These are phyloP conservation scores for Listronotus oregonensis DNA, from an alignment of 1,140 invertebrate genomes.

Conservation along the genomic window DNA sequence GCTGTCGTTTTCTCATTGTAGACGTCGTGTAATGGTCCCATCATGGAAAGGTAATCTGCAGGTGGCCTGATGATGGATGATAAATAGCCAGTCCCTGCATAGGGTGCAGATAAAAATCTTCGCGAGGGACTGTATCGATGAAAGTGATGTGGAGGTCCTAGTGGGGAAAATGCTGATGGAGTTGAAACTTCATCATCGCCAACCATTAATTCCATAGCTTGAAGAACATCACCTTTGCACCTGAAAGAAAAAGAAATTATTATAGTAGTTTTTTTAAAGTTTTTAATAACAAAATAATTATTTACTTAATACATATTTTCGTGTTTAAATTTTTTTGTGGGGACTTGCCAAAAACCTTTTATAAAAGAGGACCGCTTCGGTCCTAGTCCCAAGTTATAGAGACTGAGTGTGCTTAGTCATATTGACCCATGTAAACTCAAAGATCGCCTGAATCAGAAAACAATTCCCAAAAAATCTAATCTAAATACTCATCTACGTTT, in stretches of 20 bases:
- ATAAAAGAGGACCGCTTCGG: too few species aligned
- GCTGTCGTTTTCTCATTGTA: slow-evolving; percentile 57
- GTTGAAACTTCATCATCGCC: slow-evolving; percentile 60
- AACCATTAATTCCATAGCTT: slow-evolving; percentile 87
- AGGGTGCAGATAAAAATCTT: slow-evolving; percentile 77
- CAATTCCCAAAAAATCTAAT: too few species aligned
- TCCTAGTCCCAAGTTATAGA: too few species aligned
- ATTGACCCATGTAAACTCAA: too few species aligned
- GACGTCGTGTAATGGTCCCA: slow-evolving; percentile 51
- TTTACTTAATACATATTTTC: too few species aligned
- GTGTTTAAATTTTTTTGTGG: too few species aligned
- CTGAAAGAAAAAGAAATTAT: slow-evolving; percentile 34
- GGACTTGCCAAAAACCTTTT: too few species aligned
- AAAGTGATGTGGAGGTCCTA: slow-evolving; percentile 65
- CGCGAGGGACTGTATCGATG: slow-evolving; percentile 64
- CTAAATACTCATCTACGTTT: too few species aligned
- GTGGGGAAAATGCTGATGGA: slow-evolving; percentile 75
- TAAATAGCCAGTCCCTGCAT: slow-evolving; percentile 78
- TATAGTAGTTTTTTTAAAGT: neutral
- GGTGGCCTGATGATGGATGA: slow-evolving; percentile 75
- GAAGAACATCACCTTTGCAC: slow-evolving; percentile 80
- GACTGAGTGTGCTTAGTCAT: too few species aligned
- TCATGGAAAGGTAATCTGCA: slow-evolving; percentile 49
- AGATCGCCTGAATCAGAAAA: too few species aligned
- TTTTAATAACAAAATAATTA: neutral